Evolutionary conservation across 2,888 invertebrate species (phyloP), one percentile per base, ranked within the genome.

Genomic region (Cryptus armator): DNA sequence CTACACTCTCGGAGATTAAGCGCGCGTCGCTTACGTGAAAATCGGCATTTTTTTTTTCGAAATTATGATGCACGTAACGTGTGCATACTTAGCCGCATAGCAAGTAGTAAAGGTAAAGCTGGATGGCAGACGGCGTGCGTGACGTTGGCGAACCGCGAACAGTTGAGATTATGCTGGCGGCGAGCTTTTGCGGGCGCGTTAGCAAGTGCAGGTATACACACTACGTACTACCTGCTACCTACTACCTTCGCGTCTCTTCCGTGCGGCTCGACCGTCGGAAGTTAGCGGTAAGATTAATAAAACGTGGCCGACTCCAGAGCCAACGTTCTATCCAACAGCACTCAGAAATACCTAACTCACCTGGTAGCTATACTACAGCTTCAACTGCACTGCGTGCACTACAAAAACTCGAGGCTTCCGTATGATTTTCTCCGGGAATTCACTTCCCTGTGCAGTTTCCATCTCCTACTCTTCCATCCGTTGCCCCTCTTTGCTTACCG

Each of bases 251-350:
- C 37, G 10, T 46, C 43, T 56, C 59, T 24, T 2, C 14, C 85
- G 78, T 82, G 79, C 24, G 75, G 71, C 70, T 85, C 71, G 78
- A 37, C 75, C 81, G 48, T 81, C 56, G 81, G 78, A 85, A 85
- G 81, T 79, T 78, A 70, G 81, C 85, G 77, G 78, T 82, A 82
- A 79, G 85, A 85, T 85, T 85, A 85, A 82, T 85, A 85, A 85
- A 85, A 81, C 78, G 82, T 51, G 67, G 75, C 71, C 46, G 62
- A 68, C 64, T 74, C 74, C 71, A 72, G 82, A 77, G 66, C 16
- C 9, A 84, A 80, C 83, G 75, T 77, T 81, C 19, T 71, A 62
- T 71, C 72, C 76, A 72, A 59, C 71, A 51, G 81, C 81, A 74
- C 68, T 81, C 72, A 76, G 81, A 84, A 81, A 78, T 46, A 62